A percentile compares a stretch with the other conserved stretches of the same genome.
These are phyloP conservation scores for Phortica okadai DNA, from an alignment of 2,888 invertebrate genomes.

Conservation along the genomic window DNA sequence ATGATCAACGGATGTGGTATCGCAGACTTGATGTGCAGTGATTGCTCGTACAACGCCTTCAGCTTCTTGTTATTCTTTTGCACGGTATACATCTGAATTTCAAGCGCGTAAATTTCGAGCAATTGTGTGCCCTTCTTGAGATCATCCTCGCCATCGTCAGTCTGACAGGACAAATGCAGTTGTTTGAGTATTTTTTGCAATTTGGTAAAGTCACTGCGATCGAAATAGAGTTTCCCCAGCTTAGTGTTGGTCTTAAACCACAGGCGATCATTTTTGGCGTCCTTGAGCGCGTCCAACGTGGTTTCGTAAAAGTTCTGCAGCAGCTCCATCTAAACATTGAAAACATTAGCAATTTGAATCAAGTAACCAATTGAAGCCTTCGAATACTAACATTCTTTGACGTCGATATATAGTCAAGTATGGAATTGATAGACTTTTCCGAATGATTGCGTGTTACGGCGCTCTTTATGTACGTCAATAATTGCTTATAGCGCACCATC, in stretches of 20 bases:
- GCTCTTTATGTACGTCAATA: constrained; percentile 98
- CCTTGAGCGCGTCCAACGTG: constrained; percentile 93
- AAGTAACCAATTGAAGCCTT: background rate
- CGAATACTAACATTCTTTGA: constrained; percentile 92
- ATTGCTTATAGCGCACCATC: constrained; percentile 96
- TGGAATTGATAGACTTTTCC: constrained; percentile 99
- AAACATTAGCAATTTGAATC: background rate
- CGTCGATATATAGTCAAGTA: constrained; percentile 98
- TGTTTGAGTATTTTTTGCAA: constrained; percentile 98
- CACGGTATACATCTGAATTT: constrained; percentile 99
- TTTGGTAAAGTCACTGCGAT: constrained; percentile 95
- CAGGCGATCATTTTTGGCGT: constrained; percentile 98
- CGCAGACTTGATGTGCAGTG: constrained; percentile 98
- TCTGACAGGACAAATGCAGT: constrained; percentile 97
- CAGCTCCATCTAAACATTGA: constrained; percentile 88
- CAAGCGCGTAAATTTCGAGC: constrained; percentile 97
- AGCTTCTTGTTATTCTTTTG: constrained; percentile 99
- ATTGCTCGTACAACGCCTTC: constrained; percentile 97
- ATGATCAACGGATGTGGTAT: constrained; percentile 99
- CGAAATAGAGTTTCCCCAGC: constrained; percentile 98
- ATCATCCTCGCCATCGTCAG: constrained; percentile 98
- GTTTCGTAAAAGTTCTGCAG: constrained; percentile 99
- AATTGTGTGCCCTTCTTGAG: constrained; percentile 98
- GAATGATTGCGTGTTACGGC: constrained; percentile 99
- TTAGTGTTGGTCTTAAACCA: constrained; percentile 99